Evolutionary conservation across 2,797 vertebrate species (phyloP).

Genomic region (Spinibarbus caldwelli): DNA sequence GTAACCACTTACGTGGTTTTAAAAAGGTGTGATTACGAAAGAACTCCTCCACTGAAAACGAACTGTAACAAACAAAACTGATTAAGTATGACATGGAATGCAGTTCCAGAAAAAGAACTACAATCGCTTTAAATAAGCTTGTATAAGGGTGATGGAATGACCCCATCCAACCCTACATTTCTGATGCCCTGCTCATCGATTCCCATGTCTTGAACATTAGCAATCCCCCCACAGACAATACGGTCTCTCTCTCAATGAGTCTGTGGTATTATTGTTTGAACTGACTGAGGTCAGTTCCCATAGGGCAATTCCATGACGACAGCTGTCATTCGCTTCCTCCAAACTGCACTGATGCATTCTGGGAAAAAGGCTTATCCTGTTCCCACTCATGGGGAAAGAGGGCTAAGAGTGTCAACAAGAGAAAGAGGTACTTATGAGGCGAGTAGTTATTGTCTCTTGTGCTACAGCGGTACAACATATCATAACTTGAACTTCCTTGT

Average conservation of each 20-base stretch:
- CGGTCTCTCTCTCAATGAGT: conserved; percentile 50
- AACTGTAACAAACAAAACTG: conserved; percentile 5
- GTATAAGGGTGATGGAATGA: background rate
- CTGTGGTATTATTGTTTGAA: conserved; percentile 62
- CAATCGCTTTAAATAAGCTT: background rate
- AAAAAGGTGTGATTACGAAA: conserved; percentile 8
- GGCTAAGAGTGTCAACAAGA: conserved; percentile 43
- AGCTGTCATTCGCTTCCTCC: conserved; percentile 55
- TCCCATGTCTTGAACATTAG: conserved; percentile 18
- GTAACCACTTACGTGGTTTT: conserved; percentile 14
- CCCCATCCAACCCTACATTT: background rate
- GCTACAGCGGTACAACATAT: conserved; percentile 48
- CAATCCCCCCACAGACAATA: conserved; percentile 30
- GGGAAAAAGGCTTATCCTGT: conserved; percentile 50
- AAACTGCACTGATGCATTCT: conserved; percentile 62
- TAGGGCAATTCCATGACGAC: conserved; percentile 62
- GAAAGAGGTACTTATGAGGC: conserved; percentile 49
- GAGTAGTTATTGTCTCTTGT: conserved; percentile 51
- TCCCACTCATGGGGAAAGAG: conserved; percentile 57
- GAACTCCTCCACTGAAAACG: background rate
- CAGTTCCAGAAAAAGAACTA: background rate
- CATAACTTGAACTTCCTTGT: conserved; percentile 34
- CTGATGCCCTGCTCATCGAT: conserved; percentile 23
- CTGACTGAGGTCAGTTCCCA: conserved; percentile 65
- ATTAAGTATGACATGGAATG: conserved; percentile 25